phyloP scores from a whole-genome alignment of 2,888 invertebrate species.

The Aromia moschata region DNA sequence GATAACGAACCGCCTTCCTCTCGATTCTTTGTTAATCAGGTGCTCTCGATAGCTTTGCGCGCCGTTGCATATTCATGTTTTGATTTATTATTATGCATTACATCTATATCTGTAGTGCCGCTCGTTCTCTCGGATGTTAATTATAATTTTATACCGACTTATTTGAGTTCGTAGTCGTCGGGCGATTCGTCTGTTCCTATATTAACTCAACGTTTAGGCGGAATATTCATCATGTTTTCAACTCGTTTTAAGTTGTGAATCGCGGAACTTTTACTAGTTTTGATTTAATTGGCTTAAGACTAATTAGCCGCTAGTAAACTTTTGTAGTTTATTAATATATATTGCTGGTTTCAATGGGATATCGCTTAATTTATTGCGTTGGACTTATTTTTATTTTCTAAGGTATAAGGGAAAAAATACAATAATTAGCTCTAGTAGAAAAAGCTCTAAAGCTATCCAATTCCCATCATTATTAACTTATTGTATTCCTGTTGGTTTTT shows the following conservation, averaged over 20 bases:
- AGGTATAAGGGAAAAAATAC: too few relatives aligned
- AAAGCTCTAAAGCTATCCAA: too few relatives aligned
- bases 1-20: conserved; percentile 11
- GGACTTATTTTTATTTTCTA: neutral
- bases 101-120: conserved; percentile 51
- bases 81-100: conserved; percentile 56
- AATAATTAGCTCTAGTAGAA: too few relatives aligned
- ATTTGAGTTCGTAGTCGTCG: conserved; percentile 62
- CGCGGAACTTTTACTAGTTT: neutral
- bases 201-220: conserved; percentile 15
- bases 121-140: conserved; percentile 48
- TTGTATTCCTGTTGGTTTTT: too few relatives aligned
- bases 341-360: neutral
- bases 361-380: neutral
- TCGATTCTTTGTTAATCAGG: conserved; percentile 43
- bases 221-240: conserved; percentile 66
- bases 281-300: conserved; percentile 13
- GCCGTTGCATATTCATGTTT: conserved; percentile 53
- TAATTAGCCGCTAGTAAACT: conserved; percentile 11
- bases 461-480: too few relatives aligned
- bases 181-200: conserved; percentile 2
- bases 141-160: conserved; percentile 46
- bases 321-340: conserved; percentile 8
- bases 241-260: conserved; percentile 22
- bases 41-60: conserved; percentile 49